phyloP scores from a whole-genome alignment of 2,113 vertebrate genomes.

The Ascaphus truei region DNA sequence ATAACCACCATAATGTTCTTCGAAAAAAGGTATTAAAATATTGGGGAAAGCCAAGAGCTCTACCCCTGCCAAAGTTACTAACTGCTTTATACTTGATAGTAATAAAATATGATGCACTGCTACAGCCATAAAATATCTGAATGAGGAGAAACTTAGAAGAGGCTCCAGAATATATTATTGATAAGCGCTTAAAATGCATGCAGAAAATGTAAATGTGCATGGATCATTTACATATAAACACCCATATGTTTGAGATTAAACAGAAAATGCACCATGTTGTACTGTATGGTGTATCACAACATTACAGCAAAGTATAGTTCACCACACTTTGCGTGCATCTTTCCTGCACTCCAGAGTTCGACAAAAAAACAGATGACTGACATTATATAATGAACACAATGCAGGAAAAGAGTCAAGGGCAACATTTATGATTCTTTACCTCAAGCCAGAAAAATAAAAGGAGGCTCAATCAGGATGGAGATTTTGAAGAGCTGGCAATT shows the following conservation, averaged over 20 bases:
- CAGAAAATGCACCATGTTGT: conserved; percentile 11
- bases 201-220: conserved; percentile 8
- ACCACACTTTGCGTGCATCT: not conserved
- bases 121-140: conserved; percentile 1
- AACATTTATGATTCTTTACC: not conserved
- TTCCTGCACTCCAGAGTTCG: not conserved
- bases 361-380: not conserved
- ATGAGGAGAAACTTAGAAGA: conserved; percentile 2
- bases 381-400: not conserved
- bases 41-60: conserved; percentile 18
- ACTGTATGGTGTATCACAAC: conserved; percentile 1
- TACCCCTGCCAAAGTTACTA: conserved; percentile 25
- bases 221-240: conserved; percentile 9
- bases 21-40: conserved; percentile 18
- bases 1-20: conserved; percentile 20
- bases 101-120: conserved; percentile 3
- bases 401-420: not conserved
- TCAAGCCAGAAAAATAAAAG: not conserved
- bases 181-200: not conserved
- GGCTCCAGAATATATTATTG: conserved; percentile 9
- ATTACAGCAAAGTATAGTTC: not conserved
- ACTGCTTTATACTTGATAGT: conserved; percentile 13
- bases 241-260: conserved; percentile 28
- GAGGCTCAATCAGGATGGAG: not conserved
- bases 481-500: not conserved